Evolutionary conservation across 1,140 invertebrate species (phyloP).

Genomic region (Lepidotrigona ventralis): DNA sequence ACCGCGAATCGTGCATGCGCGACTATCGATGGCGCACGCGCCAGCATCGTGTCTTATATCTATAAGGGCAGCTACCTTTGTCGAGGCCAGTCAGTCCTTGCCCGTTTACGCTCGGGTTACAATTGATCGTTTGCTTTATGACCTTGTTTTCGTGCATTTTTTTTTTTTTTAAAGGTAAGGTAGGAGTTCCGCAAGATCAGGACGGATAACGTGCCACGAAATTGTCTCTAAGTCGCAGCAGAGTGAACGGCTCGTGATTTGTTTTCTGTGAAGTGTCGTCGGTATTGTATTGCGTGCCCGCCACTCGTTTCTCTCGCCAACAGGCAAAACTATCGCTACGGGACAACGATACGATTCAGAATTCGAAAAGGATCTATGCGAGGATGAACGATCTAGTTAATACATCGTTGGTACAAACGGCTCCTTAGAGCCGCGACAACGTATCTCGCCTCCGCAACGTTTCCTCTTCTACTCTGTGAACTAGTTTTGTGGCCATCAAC

Average conservation of each 20-base stretch:
- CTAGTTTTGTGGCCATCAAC: neutral
- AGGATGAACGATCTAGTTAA: neutral
- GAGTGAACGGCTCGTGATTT: neutral
- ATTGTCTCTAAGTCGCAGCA: too few relatives aligned
- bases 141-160: neutral
- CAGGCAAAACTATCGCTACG: constrained; percentile 43
- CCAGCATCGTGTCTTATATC: constrained; percentile 62
- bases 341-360: constrained; percentile 22
- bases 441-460: neutral
- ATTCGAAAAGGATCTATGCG: neutral
- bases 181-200: neutral
- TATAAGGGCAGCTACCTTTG: constrained; percentile 68
- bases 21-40: constrained; percentile 48
- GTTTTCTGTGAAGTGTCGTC: constrained; percentile 19
- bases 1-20: constrained; percentile 54
- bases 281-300: neutral
- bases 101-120: constrained; percentile 61
- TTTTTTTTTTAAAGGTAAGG: neutral
- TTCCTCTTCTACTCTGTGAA: neutral
- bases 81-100: constrained; percentile 66
- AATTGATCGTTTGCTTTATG: constrained; percentile 1
- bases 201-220: neutral
- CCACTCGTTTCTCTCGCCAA: too few relatives aligned
- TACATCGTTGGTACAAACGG: too few relatives aligned
- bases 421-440: neutral